Percentiles rank a stretch among this genome's conserved stretches.
phyloP scores from a whole-genome alignment of 1,140 invertebrate genomes.

The Aphis gossypii region DNA sequence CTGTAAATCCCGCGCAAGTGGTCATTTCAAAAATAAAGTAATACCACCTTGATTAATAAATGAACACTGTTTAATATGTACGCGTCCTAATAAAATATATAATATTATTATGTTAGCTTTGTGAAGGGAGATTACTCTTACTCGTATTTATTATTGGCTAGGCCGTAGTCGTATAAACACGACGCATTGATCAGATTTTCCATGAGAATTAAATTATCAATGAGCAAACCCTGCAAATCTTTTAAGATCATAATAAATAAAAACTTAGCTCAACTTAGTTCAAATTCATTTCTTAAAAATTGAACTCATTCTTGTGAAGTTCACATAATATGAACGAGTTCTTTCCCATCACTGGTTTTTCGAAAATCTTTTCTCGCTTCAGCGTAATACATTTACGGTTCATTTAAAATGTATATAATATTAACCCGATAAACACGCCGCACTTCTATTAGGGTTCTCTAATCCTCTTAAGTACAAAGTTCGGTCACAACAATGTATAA shows the following conservation, averaged over 20 bases:
- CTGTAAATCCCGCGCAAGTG: not conserved
- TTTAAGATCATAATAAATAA: too few species aligned
- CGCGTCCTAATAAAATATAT: not conserved
- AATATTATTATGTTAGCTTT: not conserved
- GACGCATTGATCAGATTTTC: not conserved
- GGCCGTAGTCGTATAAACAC: not conserved
- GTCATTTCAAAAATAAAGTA: not conserved
- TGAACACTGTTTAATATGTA: not conserved
- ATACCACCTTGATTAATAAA: not conserved
- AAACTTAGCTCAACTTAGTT: too few species aligned
- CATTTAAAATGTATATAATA: not conserved
- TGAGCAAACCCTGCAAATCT: too few species aligned
- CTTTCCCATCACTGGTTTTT: not conserved
- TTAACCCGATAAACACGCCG: not conserved
- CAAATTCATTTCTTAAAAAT: too few species aligned
- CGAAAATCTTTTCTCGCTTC: not conserved
- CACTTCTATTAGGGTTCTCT: not conserved
- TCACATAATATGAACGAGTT: too few species aligned
- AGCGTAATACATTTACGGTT: not conserved
- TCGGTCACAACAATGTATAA: not conserved
- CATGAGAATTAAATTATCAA: too few species aligned
- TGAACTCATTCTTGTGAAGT: too few species aligned
- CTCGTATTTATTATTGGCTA: not conserved
- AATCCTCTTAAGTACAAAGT: constrained; percentile 5
- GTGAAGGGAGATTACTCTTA: not conserved